Base-by-base conservation (phyloP, 2,797 vertebrate species). In the Chelidonichthys spinosus region DNA sequence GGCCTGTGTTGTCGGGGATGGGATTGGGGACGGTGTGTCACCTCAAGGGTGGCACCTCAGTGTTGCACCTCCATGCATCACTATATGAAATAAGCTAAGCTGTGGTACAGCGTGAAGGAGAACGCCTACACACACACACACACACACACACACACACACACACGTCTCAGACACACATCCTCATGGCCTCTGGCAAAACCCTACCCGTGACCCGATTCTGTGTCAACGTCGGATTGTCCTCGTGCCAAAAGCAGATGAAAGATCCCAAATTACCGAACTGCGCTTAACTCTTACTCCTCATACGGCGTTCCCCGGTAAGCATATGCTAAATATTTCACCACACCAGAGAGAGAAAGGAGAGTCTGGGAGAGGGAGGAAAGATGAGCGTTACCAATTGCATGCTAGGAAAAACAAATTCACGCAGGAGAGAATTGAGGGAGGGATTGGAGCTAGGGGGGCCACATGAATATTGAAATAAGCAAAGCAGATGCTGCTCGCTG, bases 381-480 rank as follows among this genome's bases (percentile, higher is more conserved):
- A 86, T 25, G 82, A 88, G 90, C 87, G 71, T 93, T 86, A 89
- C 84, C 86, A 94, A 94, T 94, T 54, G 76, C 82, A 85, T 63
- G 78, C 72, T 71, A 84, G 70, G 77, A 84, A 90, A 25, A 91
- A 91, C 89, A 89, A 90, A 93, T 92, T 81, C 81, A 82, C 33
- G 61, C 72, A 83, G 79, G 62, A 79, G 78, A 84, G 79, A 52
- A 32, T 52, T 62, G 74, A 86, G 68, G 73, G 76, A 72, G 76
- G 72, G 72, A 76, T 81, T 63, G 79, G 84, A 60, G 53, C 66
- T 70, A 54, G 52, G 5, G 52, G 3, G 49, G 18, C n/a, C 11
- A 71, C 75, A 92, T 90, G 92, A 93, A 94, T 93, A 93, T 92
- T 91, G 89, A 90, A 92, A 91, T 83, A 87, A 90, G 85, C 86